Percentiles rank a stretch among this genome's conserved stretches.
Evolutionary conservation across 2,797 vertebrate genomes (phyloP).

Genomic region (Esox masquinongy): DNA sequence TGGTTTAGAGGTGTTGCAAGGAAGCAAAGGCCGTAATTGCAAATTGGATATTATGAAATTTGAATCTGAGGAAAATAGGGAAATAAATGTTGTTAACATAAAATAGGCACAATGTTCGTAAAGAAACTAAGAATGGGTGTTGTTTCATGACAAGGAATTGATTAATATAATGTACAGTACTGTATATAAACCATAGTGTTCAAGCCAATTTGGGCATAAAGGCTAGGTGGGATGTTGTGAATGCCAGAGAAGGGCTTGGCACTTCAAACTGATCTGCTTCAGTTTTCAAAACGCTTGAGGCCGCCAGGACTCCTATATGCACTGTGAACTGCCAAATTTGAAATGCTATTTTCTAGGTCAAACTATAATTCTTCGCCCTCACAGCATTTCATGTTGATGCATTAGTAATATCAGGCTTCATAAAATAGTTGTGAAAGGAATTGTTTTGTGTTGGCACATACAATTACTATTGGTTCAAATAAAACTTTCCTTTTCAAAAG

Average conservation of each 20-base stretch:
- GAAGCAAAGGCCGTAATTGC: too few species aligned
- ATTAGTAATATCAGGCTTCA: background rate
- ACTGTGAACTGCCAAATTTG: background rate
- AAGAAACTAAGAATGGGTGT: too few species aligned
- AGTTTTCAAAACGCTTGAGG: background rate
- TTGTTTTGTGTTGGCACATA: background rate
- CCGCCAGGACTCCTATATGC: background rate
- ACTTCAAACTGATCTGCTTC: constrained; percentile 4
- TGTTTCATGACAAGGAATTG: too few species aligned
- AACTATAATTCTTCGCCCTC: constrained; percentile 2
- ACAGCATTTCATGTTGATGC: background rate
- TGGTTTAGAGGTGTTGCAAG: too few species aligned
- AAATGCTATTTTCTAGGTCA: background rate
- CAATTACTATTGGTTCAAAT: constrained; percentile 29
- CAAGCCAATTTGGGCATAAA: background rate
- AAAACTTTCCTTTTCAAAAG: constrained; percentile 15
- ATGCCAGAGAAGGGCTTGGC: background rate
- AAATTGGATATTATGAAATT: too few species aligned
- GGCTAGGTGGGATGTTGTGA: background rate
- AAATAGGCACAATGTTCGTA: too few species aligned
- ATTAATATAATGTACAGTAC: background rate
- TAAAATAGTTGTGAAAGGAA: background rate
- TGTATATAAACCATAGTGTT: background rate
- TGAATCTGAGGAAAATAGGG: too few species aligned
- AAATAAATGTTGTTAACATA: too few species aligned